Conservation (phyloP, 2,888 invertebrate species). For the Gastrophysa polygoni region DNA sequence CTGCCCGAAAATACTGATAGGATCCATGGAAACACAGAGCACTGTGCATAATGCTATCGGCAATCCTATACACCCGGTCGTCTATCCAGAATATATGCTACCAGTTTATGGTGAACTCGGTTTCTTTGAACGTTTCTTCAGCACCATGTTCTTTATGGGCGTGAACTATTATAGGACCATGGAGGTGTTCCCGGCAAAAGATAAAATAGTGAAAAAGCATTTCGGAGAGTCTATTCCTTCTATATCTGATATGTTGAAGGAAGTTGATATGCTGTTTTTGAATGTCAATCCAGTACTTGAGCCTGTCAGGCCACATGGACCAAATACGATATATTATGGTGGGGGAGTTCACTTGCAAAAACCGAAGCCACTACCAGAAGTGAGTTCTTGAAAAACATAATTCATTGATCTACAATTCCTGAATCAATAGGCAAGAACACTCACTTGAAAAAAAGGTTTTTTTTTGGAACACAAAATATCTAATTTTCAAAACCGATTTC, state of each 20-base stretch:
- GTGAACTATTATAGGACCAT: background rate
- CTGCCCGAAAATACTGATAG: slow-evolving; percentile 36
- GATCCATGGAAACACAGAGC: slow-evolving; percentile 31
- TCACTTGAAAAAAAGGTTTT: too few relatives aligned
- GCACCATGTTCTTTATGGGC: slow-evolving; percentile 23
- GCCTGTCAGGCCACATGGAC: slow-evolving; percentile 42
- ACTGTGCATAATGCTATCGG: slow-evolving; percentile 32
- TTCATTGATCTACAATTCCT: too few relatives aligned
- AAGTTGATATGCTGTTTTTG: slow-evolving; percentile 46
- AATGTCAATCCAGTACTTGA: slow-evolving; percentile 48
- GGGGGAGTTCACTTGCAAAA: slow-evolving; percentile 42
- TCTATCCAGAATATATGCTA: slow-evolving; percentile 31
- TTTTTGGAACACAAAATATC: too few relatives aligned
- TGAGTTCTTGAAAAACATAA: slow-evolving; percentile 22
- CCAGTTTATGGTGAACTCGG: slow-evolving; percentile 43
- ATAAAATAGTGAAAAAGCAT: slow-evolving; percentile 33
- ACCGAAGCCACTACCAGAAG: slow-evolving; percentile 39
- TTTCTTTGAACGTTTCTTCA: slow-evolving; percentile 48
- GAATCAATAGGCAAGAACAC: too few relatives aligned
- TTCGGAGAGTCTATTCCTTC: slow-evolving; percentile 42
- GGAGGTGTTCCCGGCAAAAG: background rate
- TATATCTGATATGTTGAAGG: slow-evolving; percentile 38
- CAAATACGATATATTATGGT: slow-evolving; percentile 45
- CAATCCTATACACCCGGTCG: slow-evolving; percentile 36
- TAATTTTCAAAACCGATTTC: too few relatives aligned